Evolutionary conservation across 2,888 invertebrate genomes (phyloP).

Genomic region (Brachyptera risi): DNA sequence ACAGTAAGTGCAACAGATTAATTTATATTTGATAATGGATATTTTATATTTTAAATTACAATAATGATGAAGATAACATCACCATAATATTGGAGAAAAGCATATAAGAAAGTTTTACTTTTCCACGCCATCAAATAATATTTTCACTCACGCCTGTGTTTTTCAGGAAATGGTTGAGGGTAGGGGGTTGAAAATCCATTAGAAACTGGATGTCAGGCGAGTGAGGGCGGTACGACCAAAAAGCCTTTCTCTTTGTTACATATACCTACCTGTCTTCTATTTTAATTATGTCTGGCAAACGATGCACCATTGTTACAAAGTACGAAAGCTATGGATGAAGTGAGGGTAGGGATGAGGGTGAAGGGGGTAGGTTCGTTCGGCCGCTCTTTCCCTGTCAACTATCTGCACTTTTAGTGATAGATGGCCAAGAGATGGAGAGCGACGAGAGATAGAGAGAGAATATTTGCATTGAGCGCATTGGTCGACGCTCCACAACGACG

Average conservation of each 20-base stretch:
- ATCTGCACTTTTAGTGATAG: conserved; percentile 5
- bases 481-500: neutral
- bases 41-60: no score
- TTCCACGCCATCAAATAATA: no score
- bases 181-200: conserved; percentile 15
- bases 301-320: conserved; percentile 17
- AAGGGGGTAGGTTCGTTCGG: neutral
- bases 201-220: neutral
- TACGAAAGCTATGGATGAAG: no score
- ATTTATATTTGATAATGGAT: no score
- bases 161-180: neutral
- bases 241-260: conserved; percentile 21
- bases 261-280: conserved; percentile 24
- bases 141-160: no score
- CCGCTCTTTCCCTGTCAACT: neutral
- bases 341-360: neutral
- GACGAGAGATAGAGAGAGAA: neutral
- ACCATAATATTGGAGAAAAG: no score
- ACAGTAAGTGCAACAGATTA: no score
- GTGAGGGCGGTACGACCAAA: neutral
- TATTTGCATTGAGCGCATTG: neutral
- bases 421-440: conserved; percentile 6
- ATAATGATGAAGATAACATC: no score
- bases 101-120: no score
- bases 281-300: conserved; percentile 24